These are phyloP conservation scores for Eurypyga helias DNA, from an alignment of 2,113 vertebrate species.

Conservation along the genomic window DNA sequence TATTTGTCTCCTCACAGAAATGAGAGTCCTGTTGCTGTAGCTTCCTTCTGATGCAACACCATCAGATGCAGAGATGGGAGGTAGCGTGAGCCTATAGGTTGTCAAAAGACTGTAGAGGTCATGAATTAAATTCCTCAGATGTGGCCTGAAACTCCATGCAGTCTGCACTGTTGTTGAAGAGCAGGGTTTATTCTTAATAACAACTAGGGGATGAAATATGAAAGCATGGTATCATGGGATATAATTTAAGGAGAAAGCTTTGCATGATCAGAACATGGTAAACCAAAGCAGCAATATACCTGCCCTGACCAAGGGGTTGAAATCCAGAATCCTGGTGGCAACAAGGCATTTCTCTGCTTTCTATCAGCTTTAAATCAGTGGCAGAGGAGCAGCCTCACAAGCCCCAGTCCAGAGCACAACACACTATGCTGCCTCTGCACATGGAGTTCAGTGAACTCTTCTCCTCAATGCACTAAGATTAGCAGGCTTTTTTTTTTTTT, in stretches of 20 bases:
- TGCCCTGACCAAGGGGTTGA: background rate
- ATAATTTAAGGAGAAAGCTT: background rate
- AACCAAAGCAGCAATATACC: background rate
- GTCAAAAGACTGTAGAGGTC: background rate
- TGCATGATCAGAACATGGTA: background rate
- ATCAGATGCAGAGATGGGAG: background rate
- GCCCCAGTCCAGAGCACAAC: background rate
- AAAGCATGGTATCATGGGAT: background rate
- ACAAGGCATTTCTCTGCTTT: background rate
- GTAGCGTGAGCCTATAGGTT: fast-evolving
- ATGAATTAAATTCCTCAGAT: background rate
- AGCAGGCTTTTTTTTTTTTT: background rate
- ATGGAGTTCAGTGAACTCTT: background rate
- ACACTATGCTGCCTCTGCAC: background rate
- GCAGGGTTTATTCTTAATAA: background rate
- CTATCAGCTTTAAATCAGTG: background rate
- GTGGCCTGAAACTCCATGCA: fast-evolving
- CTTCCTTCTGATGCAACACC: background rate
- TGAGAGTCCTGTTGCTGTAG: background rate
- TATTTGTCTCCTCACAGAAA: background rate
- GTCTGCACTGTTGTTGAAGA: background rate
- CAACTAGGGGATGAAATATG: background rate
- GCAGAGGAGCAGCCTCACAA: background rate
- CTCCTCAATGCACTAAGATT: background rate
- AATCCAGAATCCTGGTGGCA: background rate